A percentile compares a stretch with the other conserved stretches of the same genome.
phyloP scores from a whole-genome alignment of 23 tunicate genomes.

The Diplosoma virens region DNA sequence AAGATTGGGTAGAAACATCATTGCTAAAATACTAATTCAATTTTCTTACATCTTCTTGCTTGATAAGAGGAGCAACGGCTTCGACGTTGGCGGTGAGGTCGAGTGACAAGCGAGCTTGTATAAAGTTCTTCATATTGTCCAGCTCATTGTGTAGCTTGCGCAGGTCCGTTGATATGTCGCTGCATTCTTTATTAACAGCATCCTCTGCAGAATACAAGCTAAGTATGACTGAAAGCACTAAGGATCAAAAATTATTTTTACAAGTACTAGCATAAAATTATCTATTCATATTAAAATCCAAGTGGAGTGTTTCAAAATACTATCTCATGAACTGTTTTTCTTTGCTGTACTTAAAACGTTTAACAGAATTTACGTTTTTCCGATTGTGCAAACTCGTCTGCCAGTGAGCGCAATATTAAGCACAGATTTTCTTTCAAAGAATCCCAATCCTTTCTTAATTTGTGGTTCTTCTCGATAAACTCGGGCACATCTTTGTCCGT shows the following conservation, averaged over 20 bases:
- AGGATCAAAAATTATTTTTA: too few species aligned
- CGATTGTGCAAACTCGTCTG: constrained; percentile 14
- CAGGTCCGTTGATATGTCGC: constrained; percentile 14
- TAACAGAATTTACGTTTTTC: constrained; percentile 29
- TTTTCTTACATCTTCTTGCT: constrained; percentile 65
- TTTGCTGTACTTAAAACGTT: too few species aligned
- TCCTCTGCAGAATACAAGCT: constrained; percentile 54
- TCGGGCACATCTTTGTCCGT: constrained; percentile 50
- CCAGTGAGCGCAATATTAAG: neutral
- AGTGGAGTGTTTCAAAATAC: too few species aligned
- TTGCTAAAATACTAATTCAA: too few species aligned
- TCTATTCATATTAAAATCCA: too few species aligned
- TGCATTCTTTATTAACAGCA: constrained; percentile 10
- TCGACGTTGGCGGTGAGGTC: constrained; percentile 58
- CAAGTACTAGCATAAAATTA: too few species aligned
- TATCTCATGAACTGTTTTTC: too few species aligned
- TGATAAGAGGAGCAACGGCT: constrained; percentile 40
- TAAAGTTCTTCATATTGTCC: constrained; percentile 47
- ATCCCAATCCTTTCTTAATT: constrained; percentile 49
- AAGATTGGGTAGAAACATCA: too few species aligned
- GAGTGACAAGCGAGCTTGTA: constrained; percentile 56
- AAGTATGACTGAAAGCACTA: too few species aligned
- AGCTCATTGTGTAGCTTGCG: constrained; percentile 33
- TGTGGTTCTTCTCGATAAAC: neutral
- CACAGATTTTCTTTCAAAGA: constrained; percentile 22